Conservation (phyloP, 2,797 vertebrate species). For the Glossophaga mutica region DNA sequence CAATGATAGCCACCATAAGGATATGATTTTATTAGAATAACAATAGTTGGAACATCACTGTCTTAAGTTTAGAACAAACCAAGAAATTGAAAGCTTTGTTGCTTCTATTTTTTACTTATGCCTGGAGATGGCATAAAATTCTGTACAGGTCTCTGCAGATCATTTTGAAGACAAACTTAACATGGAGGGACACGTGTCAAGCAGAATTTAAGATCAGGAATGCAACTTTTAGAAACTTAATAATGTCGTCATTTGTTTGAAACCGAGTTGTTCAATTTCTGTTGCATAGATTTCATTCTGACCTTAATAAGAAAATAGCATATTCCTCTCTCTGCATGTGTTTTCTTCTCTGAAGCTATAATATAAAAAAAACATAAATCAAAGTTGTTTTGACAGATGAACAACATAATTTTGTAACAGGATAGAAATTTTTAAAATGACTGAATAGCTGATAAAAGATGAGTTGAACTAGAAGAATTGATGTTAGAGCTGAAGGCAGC, state of each 20-base stretch:
- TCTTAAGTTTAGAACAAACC: conserved; percentile 1
- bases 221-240: conserved; percentile 62
- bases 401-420: conserved; percentile 77
- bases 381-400: conserved; percentile 79
- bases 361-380: conserved; percentile 73
- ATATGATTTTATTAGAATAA: neutral
- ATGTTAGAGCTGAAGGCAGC: conserved; percentile 79
- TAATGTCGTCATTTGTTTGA: conserved; percentile 63
- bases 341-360: conserved; percentile 54
- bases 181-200: conserved; percentile 10
- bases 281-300: conserved; percentile 66
- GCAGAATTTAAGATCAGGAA: conserved; percentile 46
- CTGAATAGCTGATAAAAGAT: conserved; percentile 79
- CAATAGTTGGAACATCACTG: neutral
- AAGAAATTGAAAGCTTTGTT: neutral
- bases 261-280: conserved; percentile 66
- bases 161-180: conserved; percentile 31
- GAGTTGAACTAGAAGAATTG: conserved; percentile 76
- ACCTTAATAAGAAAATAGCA: conserved; percentile 73
- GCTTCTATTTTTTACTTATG: conserved; percentile 2
- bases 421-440: conserved; percentile 67
- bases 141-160: neutral
- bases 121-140: neutral
- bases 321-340: conserved; percentile 18
- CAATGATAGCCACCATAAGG: neutral